Conservation (phyloP, 2,113 vertebrate genomes). For the Gnathonemus echidnorhynchus region DNA sequence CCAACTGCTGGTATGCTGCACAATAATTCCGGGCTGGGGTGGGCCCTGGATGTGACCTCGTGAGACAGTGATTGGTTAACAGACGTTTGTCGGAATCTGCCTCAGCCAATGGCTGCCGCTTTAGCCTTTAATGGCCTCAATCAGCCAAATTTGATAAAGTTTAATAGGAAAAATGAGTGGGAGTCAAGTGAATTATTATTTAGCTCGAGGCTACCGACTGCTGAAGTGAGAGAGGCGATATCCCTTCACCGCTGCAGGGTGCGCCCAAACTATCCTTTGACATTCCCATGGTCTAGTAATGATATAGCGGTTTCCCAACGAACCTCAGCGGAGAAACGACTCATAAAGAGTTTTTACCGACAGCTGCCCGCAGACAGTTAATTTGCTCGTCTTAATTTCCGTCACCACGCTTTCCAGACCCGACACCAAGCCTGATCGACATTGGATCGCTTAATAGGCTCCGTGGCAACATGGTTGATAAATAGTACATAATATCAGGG, state of each 20-base stretch:
- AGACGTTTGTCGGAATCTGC: slow-evolving; percentile 23
- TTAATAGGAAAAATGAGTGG: slow-evolving; percentile 23
- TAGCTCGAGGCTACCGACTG: slow-evolving; percentile 29
- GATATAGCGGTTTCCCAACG: slow-evolving; percentile 16
- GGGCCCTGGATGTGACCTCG: not conserved
- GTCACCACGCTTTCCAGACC: not conserved
- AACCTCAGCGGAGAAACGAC: slow-evolving; percentile 31
- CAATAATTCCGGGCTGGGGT: not conserved
- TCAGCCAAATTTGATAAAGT: slow-evolving; percentile 37
- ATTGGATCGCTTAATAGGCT: not conserved
- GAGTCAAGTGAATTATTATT: slow-evolving; percentile 37
- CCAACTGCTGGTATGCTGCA: not conserved
- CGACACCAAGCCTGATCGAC: not conserved
- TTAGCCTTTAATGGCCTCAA: slow-evolving; percentile 39
- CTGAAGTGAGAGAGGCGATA: slow-evolving; percentile 37
- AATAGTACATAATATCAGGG: not conserved
- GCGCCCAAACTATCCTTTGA: not conserved
- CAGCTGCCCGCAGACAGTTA: not conserved
- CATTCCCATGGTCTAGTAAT: slow-evolving; percentile 20
- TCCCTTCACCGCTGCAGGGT: slow-evolving; percentile 32
- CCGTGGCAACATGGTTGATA: not conserved
- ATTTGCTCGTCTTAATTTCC: slow-evolving; percentile 1
- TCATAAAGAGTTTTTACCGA: not conserved
- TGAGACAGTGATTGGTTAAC: slow-evolving; percentile 36
- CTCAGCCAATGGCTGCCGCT: slow-evolving; percentile 26